Percentiles rank a stretch among this genome's conserved stretches.
Evolutionary conservation across 2,888 invertebrate genomes (phyloP).

Genomic region (Melanostoma scalare): DNA sequence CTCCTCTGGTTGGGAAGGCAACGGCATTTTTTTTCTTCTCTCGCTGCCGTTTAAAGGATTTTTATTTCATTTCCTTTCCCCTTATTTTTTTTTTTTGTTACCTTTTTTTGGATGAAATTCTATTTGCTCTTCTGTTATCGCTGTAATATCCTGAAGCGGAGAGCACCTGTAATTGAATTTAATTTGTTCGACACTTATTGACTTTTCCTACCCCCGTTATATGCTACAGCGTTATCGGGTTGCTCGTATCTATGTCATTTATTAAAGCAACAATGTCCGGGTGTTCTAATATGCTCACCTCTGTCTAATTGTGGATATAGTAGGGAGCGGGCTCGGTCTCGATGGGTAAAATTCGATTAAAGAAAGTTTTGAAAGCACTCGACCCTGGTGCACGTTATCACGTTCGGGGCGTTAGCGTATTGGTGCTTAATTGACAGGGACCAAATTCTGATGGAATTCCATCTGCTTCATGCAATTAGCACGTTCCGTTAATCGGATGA

Average conservation of each 20-base stretch:
- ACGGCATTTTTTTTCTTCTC: slow-evolving; percentile 40
- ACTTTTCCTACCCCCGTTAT: slow-evolving; percentile 52
- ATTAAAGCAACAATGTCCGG: slow-evolving; percentile 64
- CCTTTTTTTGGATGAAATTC: slow-evolving; percentile 63
- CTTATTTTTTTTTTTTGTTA: slow-evolving; percentile 36
- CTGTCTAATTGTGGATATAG: slow-evolving; percentile 55
- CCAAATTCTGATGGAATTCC: slow-evolving; percentile 54
- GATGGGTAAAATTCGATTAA: slow-evolving; percentile 41
- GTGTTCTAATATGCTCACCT: slow-evolving; percentile 27
- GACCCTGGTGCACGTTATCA: slow-evolving; percentile 53
- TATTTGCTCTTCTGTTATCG: slow-evolving; percentile 72
- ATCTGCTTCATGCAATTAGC: slow-evolving; percentile 70
- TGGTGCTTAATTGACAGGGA: slow-evolving; percentile 55
- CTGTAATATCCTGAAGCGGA: slow-evolving; percentile 71
- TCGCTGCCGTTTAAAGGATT: slow-evolving; percentile 61
- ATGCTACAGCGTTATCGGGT: slow-evolving; percentile 8
- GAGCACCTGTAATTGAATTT: slow-evolving; percentile 73
- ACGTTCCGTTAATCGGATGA: slow-evolving; percentile 49
- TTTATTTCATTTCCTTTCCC: slow-evolving; percentile 65
- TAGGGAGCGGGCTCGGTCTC: not conserved
- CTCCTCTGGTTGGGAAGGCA: slow-evolving; percentile 42
- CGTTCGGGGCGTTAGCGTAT: slow-evolving; percentile 62
- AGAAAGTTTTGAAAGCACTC: slow-evolving; percentile 52
- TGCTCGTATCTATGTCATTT: slow-evolving; percentile 58
- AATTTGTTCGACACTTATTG: slow-evolving; percentile 73